Conservation (phyloP, 2,888 invertebrate species). For the Apomyelois bistriatella region DNA sequence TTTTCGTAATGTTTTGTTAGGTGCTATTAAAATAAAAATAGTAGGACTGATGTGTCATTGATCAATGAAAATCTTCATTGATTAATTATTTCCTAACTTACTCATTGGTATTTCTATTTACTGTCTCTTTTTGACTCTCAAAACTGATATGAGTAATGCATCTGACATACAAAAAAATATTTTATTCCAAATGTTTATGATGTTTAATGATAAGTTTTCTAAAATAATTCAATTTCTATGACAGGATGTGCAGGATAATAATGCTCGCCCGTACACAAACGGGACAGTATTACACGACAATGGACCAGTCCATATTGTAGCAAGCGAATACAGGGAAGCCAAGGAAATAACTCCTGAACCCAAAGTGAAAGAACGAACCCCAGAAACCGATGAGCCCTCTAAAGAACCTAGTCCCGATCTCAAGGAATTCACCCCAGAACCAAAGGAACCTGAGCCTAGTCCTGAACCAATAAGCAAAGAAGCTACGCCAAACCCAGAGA, state of each 20-base stretch:
- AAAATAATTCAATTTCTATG: not conserved
- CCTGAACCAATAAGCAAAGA: slow-evolving; percentile 24
- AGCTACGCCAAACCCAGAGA: slow-evolving; percentile 23
- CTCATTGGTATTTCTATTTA: too few relatives aligned
- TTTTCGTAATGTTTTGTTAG: too few relatives aligned
- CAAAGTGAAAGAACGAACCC: slow-evolving; percentile 21
- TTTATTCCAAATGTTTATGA: too few relatives aligned
- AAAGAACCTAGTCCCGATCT: not conserved
- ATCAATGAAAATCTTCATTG: too few relatives aligned
- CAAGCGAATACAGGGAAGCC: slow-evolving; percentile 60
- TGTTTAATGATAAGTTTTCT: not conserved
- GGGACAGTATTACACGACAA: slow-evolving; percentile 61
- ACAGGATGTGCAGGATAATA: slow-evolving; percentile 66
- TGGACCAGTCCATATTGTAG: slow-evolving; percentile 64
- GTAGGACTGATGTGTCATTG: too few relatives aligned
- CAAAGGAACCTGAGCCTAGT: slow-evolving; percentile 22
- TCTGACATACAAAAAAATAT: too few relatives aligned
- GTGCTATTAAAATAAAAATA: too few relatives aligned
- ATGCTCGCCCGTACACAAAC: slow-evolving; percentile 67
- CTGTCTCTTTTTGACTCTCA: too few relatives aligned
- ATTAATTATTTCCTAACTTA: too few relatives aligned
- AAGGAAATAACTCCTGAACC: slow-evolving; percentile 43
- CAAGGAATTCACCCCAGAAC: slow-evolving; percentile 21
- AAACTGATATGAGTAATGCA: too few relatives aligned
- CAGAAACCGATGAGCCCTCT: slow-evolving; percentile 13